Evolutionary conservation across 2,888 invertebrate species (phyloP), one percentile per base, ranked within the genome.

Genomic region (Zootermopsis nevadensis): DNA sequence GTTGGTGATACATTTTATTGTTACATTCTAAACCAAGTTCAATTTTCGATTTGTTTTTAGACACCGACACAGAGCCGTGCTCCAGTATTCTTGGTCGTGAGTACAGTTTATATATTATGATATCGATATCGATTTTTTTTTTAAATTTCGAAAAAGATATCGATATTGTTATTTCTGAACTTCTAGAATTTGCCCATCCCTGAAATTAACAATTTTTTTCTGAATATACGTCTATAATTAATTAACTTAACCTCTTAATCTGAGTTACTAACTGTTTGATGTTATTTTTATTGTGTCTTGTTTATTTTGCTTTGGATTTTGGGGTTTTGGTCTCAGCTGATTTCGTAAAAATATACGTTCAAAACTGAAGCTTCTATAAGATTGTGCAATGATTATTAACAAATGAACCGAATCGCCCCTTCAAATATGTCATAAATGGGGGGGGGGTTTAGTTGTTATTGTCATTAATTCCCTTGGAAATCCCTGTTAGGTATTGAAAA

Each of bases 21-120:
- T 81, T 66, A 76, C 55, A 42, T 82, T 85, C 80, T 83, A 82
- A 81, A 84, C 81, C 83, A 85, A 84, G 83, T 83, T 84, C 80
- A 85, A 84, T 85, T 84, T 85, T 85, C 84, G 81, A 84, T 84
- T 84, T 85, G 81, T 85, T 85, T 85, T 85, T 85, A 85, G 85
- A 85, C 83, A 84, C 84, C 82, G 84, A 85, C 84, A 83, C 85
- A 81, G 85, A 85, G 84, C 85, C 83, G 84, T 82, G 83, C 84
- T 82, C 84, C 84, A 84, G 85, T 85, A 84, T 85, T 77, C 85
- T 85, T 85, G 85, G 82, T 84, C 85, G 85, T 85, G 85, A 85
- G 85, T 85, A 85, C 82, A 82, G 84, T 80, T 83, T 85, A 84
- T 80, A 83, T 84, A 82, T 79, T 84, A 72, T 76, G 48, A 76